Evolutionary conservation across 2,888 invertebrate genomes (phyloP), one percentile per base, ranked within the genome.

Genomic region (Eupithecia insigniata): DNA sequence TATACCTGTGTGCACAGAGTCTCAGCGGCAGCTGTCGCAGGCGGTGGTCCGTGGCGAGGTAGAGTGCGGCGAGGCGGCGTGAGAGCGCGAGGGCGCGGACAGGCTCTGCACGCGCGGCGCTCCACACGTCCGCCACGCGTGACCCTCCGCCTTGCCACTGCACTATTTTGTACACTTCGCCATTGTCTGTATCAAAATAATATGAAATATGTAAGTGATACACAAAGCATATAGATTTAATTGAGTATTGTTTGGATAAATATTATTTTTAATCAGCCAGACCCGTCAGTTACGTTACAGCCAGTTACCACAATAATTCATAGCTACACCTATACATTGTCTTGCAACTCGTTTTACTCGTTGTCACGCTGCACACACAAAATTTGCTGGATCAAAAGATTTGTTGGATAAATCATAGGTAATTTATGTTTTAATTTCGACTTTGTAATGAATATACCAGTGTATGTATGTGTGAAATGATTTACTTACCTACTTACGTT

Each of bases 121-220:
- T 93, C 92, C 96, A 95, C 65, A 95, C 92, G 80, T 96, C 96
- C 26, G 95, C 94, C 67, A 96, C 92, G 69, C 93, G 90, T 7
- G 94, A 93, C 61, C 93, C 93, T 67, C 94, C 95, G 36, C 95
- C 95, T 62, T 91, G 90, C 95, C 96, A 96, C 79, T 96, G 96
- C 62, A 96, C 95, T 85, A 96, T 93, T 85, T 96, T 96, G 87
- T 96, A 96, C 61, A 96, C 94, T 75, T 95, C 94, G 1, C 96
- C 96, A 69, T 93, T 94, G 85, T 91, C 95, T 95, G 81, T 18
- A 78, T n/a, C 28, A 18, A 18, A 67, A 60, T 30, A 12, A 39
- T 26, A 22, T 18, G 18, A 18, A 30, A 43, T n/a, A 43, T 6
- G n/a, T 43, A n/a, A 7, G n/a, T n/a, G 60, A n/a, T n/a, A 61